Base-by-base conservation (phyloP, 2,113 vertebrate genomes). In the Lethenteron reissneri region DNA sequence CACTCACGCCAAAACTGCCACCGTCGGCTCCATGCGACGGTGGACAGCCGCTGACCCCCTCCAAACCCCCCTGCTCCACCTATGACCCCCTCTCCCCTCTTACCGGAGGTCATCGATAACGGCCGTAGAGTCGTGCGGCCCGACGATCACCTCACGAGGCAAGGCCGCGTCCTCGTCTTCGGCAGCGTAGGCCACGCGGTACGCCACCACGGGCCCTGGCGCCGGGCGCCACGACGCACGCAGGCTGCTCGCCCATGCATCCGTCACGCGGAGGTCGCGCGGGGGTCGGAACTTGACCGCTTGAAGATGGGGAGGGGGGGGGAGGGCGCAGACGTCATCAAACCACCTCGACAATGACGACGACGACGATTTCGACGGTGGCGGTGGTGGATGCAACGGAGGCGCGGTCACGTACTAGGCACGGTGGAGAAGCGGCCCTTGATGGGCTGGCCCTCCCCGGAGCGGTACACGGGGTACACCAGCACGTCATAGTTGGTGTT, bases 181-280 rank as follows among this genome's bases (percentile, higher is more conserved):
- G n/a, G 64, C n/a, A n/a, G n/a, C n/a, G 11, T 87, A 95, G 15
- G 89, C 81, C 68, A 95, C 77, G 68, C 85, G 79, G 72, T 90
- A 90, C 78, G 85, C 85, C 70, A 81, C 81, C 2, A 87, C 84
- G 1, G 69, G 72, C 10, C 17, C 79, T 3, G 5, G 78, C 76
- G 76, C 81, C 70, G 77, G 81, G 15, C 71, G 87, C 92, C 92
- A 95, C 78, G 84, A 83, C 73, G 95, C 78, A 73, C 77, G 79
- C 78, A 90, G 79, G 58, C 85, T 86, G 76, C 83, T 85, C 56
- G 87, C 82, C 17, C 85, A 88, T 77, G 90, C 80, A 3, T 83
- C 81, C 56, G 83, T 86, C 74, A 89, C 82, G 41, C 81, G 80
- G 57, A 95, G 82, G 74, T 87, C 64, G n/a, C 64, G 64, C n/a